Conservation (phyloP, 2,888 invertebrate species). For the Andrena chrysosceles region DNA sequence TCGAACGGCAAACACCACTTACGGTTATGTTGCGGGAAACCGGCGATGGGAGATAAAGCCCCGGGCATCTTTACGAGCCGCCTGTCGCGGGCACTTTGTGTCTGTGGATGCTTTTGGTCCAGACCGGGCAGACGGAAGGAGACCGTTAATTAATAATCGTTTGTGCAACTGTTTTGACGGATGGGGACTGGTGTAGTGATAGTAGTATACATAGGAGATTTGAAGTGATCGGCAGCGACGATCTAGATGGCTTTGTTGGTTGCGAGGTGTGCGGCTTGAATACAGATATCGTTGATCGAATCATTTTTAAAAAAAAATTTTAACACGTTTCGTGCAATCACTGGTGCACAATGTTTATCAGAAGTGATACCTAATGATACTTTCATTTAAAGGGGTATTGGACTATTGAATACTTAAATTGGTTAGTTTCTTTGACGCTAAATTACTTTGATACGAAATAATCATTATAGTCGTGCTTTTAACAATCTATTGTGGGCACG, state of each 20-base stretch:
- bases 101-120: neutral
- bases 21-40: constrained; percentile 56
- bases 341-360: no score
- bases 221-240: neutral
- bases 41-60: constrained; percentile 58
- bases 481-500: no score
- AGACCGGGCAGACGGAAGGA: neutral
- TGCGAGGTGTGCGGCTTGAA: neutral
- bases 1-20: constrained; percentile 56
- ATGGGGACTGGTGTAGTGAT: neutral
- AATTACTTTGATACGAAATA: no score
- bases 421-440: no score
- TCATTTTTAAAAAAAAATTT: no score
- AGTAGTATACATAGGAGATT: neutral
- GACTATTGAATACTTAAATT: no score
- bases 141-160: constrained; percentile 23
- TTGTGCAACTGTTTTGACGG: neutral
- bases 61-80: constrained; percentile 59
- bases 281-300: no score
- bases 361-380: no score
- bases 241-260: neutral
- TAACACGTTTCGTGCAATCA: no score
- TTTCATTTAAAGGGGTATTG: no score
- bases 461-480: no score
- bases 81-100: neutral